These are phyloP conservation scores for Orussus abietinus DNA, from an alignment of 1,140 invertebrate species.

Conservation along the genomic window DNA sequence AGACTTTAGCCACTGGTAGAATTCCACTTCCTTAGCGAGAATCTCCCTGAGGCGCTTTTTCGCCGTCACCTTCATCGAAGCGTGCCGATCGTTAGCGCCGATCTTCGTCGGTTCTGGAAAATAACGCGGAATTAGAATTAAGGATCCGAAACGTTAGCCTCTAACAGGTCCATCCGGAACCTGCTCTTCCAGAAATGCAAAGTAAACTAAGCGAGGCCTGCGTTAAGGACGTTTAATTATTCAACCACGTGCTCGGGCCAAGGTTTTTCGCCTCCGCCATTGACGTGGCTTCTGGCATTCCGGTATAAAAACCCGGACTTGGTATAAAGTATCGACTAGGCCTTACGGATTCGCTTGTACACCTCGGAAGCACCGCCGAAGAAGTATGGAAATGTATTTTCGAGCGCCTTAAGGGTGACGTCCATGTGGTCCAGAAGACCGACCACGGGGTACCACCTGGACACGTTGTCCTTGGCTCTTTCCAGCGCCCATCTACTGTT, in stretches of 20 bases:
- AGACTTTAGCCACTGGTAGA: slow-evolving; percentile 60
- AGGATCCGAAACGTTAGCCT: too few relatives aligned
- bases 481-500: slow-evolving; percentile 62
- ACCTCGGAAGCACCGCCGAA: slow-evolving; percentile 57
- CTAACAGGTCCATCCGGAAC: too few relatives aligned
- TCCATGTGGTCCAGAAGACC: slow-evolving; percentile 65
- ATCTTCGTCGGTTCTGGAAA: neutral
- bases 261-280: slow-evolving; percentile 4
- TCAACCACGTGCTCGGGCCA: too few relatives aligned
- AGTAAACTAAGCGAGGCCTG: too few relatives aligned
- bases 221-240: too few relatives aligned
- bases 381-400: slow-evolving; percentile 59
- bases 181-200: too few relatives aligned
- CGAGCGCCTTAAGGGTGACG: slow-evolving; percentile 57
- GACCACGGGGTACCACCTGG: slow-evolving; percentile 63
- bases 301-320: too few relatives aligned
- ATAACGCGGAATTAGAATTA: too few relatives aligned
- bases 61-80: neutral
- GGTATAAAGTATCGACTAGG: too few relatives aligned
- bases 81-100: neutral
- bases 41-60: slow-evolving; percentile 40
- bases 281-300: neutral
- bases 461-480: slow-evolving; percentile 62
- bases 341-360: slow-evolving; percentile 58
- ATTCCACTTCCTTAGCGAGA: slow-evolving; percentile 58